Evolutionary conservation across 2,888 invertebrate genomes (phyloP), one percentile per base, ranked within the genome.

Genomic region (Cryptophagus acutangulus): DNA sequence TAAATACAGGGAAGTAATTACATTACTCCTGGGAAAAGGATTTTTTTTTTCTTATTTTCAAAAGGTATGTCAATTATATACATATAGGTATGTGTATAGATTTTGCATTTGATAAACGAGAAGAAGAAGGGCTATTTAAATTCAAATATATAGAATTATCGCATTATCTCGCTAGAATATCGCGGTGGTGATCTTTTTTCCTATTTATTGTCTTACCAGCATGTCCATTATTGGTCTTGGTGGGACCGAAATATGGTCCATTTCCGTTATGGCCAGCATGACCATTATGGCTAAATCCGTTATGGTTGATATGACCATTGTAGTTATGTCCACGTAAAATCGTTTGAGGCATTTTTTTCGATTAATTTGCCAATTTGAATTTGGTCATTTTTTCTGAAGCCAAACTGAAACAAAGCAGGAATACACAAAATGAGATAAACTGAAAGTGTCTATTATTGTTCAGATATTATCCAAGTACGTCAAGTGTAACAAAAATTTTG

Each of bases 221-320:
- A 47, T 66, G 63, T 37, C 65, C 66, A 39, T 66, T 20, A n/a
- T n/a, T 65, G 35, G 43, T 60, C 52, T 66, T 67, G 10, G 52
- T 51, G 39, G 63, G 59, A 29, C 58, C 55, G 30, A 44, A 55
- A 40, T 35, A 15, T n/a, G 16, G 16, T 8, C 9, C 36, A 38
- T 47, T 51, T 47, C 57, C 57, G 44, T 58, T 58, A 33, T 57
- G 58, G 33, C 53, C 44, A 37, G 49, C 47, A 50, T 57, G 56
- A 15, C 54, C 59, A 44, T 56, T 61, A 26, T 54, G 53, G 18
- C 48, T 50, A 33, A 55, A 53, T 35, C 56, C 56, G 33, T 48
- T 56, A 36, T 55, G 55, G 16, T 56, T 55, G 41, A 54, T 55
- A 36, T 53, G 56, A 17, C 49, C 37, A 24, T 40, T 33, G 15